These are phyloP conservation scores for Pteronotus mesoamericanus DNA, from an alignment of 2,797 vertebrate species.

Conservation along the genomic window DNA sequence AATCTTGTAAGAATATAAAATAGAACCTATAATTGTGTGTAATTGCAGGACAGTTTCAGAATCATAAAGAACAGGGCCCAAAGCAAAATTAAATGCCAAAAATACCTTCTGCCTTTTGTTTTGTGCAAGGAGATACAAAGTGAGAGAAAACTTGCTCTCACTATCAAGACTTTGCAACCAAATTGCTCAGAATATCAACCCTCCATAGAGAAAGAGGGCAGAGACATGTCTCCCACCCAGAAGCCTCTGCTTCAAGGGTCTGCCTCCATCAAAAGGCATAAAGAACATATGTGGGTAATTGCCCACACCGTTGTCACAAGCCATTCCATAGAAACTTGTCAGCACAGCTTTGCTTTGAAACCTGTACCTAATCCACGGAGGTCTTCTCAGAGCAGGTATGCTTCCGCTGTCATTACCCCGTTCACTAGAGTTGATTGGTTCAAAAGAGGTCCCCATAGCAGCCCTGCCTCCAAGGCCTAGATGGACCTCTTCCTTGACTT, in stretches of 20 bases:
- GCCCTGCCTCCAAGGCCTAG: background rate
- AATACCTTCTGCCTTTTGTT: slow-evolving; percentile 22
- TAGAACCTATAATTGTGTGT: slow-evolving; percentile 50
- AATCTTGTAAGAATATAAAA: slow-evolving; percentile 47
- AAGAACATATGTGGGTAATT: background rate
- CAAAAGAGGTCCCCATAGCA: background rate
- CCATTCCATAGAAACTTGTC: background rate
- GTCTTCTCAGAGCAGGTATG: background rate
- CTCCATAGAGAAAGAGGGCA: background rate
- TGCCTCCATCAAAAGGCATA: background rate
- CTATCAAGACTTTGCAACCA: background rate
- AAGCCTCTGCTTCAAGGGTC: background rate
- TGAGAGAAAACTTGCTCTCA: background rate
- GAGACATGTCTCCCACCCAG: background rate
- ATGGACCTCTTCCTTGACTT: background rate
- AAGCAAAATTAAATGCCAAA: slow-evolving; percentile 57
- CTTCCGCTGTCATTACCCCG: background rate
- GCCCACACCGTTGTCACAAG: background rate
- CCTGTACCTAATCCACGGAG: background rate
- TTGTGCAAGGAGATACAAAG: slow-evolving; percentile 3
- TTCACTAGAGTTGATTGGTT: background rate
- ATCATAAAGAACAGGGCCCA: slow-evolving; percentile 5
- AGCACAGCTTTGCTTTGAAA: background rate
- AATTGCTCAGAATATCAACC: background rate
- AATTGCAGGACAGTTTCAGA: background rate